Base-by-base conservation (phyloP, 2,113 vertebrate species). In the Bubo bubo region DNA sequence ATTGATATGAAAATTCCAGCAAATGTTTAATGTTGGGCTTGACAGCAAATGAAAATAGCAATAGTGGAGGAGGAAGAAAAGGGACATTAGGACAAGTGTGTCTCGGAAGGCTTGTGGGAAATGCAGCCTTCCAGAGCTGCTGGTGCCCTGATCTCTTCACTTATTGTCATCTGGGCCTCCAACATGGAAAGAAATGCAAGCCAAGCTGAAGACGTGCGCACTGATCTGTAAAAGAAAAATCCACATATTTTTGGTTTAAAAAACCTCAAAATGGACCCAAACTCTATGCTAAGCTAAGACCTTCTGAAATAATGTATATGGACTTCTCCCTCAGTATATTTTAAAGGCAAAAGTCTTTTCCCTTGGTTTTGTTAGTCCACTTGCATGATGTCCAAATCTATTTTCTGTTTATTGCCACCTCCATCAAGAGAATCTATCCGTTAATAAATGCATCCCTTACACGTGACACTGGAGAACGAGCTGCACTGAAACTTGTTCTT, bases 1-100 rank as follows among this genome's bases (percentile, higher is more conserved):
- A 99, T 99, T 98, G 98, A 99, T 99, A 99, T 99, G 98, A 99
- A 99, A 99, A 99, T 98, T 98, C 98, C 97, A 97, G 98, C 98
- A 99, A 99, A 98, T 98, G 98, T 98, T 98, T 99, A 99, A 99
- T 98, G 98, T 98, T 97, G 95, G 95, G 91, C 96, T 97, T 98
- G 98, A 98, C 97, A 97, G 94, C 97, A 79, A 95, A 96, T 89
- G 92, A 95, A 84, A 97, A 95, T 84, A 96, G 93, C 95, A 97
- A 77, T 62, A 79, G 74, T 4, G 4, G 50, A 96, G 82, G 88
- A 90, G 37, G 94, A 72, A 95, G 45, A 60, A 75, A 97, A 98
- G 74, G 86, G 79, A 82, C 92, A 37, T 94, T 94, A 96, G 89
- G 96, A 96, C 90, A 83, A 76, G 67, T n/a, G 2, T 58, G 52